phyloP scores from a whole-genome alignment of 2,113 vertebrate genomes.

The Hydrochoerus hydrochaeris region DNA sequence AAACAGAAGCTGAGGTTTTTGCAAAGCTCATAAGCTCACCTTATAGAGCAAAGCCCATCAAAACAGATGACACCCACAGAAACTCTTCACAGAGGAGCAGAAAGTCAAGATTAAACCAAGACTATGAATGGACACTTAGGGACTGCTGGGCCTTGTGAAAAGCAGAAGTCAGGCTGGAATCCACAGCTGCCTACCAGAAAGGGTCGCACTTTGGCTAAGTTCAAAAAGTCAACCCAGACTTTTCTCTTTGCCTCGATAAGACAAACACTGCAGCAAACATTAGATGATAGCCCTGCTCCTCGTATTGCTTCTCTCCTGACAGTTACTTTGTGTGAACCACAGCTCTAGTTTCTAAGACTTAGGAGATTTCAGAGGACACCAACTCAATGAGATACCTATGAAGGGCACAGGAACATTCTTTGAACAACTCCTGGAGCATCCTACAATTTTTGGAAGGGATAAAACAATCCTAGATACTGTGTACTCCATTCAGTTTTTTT shows the following conservation, averaged over 20 bases:
- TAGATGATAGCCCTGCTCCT: neutral
- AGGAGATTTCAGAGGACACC: neutral
- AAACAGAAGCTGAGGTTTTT: slow-evolving; percentile 46
- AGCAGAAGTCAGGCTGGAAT: neutral
- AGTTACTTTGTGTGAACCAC: neutral
- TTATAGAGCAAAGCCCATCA: slow-evolving; percentile 42
- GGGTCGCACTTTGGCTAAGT: neutral
- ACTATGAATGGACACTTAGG: neutral
- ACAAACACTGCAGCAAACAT: neutral
- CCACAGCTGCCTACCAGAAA: slow-evolving; percentile 27
- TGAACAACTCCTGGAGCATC: neutral
- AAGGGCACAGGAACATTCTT: neutral
- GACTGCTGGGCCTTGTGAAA: neutral
- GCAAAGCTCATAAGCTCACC: slow-evolving; percentile 49
- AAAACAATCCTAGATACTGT: neutral
- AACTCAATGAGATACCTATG: neutral
- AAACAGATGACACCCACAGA: slow-evolving; percentile 63
- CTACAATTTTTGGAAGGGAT: neutral
- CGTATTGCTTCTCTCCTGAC: neutral
- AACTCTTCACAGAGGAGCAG: slow-evolving; percentile 35
- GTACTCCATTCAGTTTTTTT: neutral
- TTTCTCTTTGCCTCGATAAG: slow-evolving; percentile 8
- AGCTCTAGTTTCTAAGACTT: neutral
- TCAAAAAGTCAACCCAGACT: slow-evolving; percentile 59
- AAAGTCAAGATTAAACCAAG: slow-evolving; percentile 59